Percentiles rank a stretch among this genome's conserved stretches.
Conservation (phyloP, 2,797 vertebrate genomes). For the Zenarchopterus dispar region DNA sequence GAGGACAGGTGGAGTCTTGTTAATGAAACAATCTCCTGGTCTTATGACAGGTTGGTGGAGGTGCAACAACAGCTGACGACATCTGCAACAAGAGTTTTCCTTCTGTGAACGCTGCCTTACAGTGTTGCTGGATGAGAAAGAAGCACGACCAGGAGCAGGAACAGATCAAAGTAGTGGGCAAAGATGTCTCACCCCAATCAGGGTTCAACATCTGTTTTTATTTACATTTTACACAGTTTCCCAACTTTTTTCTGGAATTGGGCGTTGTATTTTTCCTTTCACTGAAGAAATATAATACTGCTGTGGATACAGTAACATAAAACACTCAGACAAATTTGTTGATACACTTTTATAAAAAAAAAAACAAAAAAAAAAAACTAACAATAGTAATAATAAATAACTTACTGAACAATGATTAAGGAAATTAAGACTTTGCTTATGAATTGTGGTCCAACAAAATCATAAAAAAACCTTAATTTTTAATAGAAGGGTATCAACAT, state of each 20-base stretch:
- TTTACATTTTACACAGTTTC: too few relatives aligned
- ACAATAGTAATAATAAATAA: not conserved
- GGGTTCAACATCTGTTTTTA: not conserved
- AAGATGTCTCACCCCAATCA: not conserved
- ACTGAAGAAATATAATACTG: conserved; percentile 26
- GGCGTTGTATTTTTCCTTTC: too few relatives aligned
- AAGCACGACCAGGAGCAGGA: not conserved
- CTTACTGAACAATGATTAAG: too few relatives aligned
- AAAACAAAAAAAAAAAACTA: too few relatives aligned
- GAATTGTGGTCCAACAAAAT: too few relatives aligned
- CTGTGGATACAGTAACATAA: conserved; percentile 1
- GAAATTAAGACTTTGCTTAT: too few relatives aligned
- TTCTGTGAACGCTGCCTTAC: not conserved
- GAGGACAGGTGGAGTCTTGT: not conserved
- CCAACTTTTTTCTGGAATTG: too few relatives aligned
- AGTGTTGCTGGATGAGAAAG: not conserved
- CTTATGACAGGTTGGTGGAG: too few relatives aligned
- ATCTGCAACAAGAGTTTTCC: not conserved
- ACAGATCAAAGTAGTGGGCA: not conserved
- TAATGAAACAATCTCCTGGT: too few relatives aligned
- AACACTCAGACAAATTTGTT: not conserved
- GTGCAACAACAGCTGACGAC: too few relatives aligned
- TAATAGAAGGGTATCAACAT: too few relatives aligned
- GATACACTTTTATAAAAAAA: not conserved
- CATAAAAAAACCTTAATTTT: too few relatives aligned